Percentiles rank a stretch among this genome's conserved stretches.
Conservation (phyloP, 2,113 vertebrate species). For the Petrocephalus zakoni region DNA sequence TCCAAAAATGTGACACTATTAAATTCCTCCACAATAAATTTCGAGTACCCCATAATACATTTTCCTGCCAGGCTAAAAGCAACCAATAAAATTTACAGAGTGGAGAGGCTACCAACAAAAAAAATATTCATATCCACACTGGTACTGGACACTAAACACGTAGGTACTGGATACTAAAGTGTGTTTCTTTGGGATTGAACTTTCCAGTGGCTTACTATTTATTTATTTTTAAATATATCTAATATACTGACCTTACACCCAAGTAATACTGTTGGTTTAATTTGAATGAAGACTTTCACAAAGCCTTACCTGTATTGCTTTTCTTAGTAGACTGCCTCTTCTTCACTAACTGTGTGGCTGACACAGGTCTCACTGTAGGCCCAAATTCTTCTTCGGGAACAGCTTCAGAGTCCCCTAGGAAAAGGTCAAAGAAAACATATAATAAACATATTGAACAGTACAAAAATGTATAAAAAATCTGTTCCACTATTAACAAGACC, state of each 20-base stretch:
- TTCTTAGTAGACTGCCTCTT: constrained; percentile 56
- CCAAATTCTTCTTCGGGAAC: constrained; percentile 73
- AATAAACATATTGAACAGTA: neutral
- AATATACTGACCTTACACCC: neutral
- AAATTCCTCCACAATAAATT: no score
- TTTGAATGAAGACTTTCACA: neutral
- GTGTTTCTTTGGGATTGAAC: neutral
- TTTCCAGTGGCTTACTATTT: neutral
- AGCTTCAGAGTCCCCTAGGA: constrained; percentile 69
- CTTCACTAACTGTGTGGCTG: constrained; percentile 52
- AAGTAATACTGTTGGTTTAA: neutral
- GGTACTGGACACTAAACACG: no score
- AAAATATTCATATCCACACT: no score
- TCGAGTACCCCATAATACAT: no score
- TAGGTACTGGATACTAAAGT: neutral
- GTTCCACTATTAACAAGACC: neutral
- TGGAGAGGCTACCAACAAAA: no score
- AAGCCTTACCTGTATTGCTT: constrained; percentile 52
- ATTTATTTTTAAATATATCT: neutral
- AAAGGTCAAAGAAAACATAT: constrained; percentile 22
- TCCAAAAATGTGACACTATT: no score
- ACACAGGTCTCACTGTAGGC: constrained; percentile 47
- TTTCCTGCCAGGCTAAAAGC: no score
- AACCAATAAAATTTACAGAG: no score
- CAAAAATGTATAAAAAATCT: neutral